These are phyloP conservation scores for Drosophila orena DNA, from an alignment of 1,140 invertebrate genomes.

Conservation along the genomic window DNA sequence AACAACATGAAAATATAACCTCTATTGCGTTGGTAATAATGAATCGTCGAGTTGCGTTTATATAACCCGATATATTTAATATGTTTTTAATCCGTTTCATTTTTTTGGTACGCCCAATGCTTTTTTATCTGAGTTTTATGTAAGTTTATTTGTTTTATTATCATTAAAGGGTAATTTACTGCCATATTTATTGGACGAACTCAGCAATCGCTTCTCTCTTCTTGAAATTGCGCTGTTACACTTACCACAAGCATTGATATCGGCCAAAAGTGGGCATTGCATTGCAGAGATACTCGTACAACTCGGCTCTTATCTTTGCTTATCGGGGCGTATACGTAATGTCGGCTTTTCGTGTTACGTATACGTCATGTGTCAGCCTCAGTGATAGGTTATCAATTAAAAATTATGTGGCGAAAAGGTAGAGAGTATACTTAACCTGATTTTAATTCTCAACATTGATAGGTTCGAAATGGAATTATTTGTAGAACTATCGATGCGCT, in stretches of 20 bases:
- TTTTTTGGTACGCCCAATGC: not conserved
- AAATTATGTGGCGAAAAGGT: slow-evolving; percentile 23
- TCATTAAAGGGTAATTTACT: slow-evolving; percentile 27
- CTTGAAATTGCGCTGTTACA: slow-evolving; percentile 39
- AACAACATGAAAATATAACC: too few species aligned
- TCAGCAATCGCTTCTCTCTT: slow-evolving; percentile 2
- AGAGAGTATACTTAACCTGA: slow-evolving; percentile 39
- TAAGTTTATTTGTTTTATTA: slow-evolving; percentile 13
- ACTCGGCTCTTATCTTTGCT: slow-evolving; percentile 25
- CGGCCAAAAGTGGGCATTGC: slow-evolving; percentile 15
- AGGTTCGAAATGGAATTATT: slow-evolving; percentile 4
- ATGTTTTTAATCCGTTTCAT: not conserved
- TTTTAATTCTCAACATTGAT: slow-evolving; percentile 7
- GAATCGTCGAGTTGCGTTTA: too few species aligned
- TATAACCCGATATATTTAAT: not conserved
- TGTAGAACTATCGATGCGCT: slow-evolving; percentile 5
- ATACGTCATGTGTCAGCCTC: slow-evolving; percentile 56
- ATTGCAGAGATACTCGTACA: slow-evolving; percentile 27
- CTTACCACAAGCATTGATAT: slow-evolving; percentile 27
- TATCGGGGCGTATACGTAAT: slow-evolving; percentile 75
- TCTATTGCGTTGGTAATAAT: too few species aligned
- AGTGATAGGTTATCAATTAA: slow-evolving; percentile 30
- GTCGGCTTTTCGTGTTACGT: slow-evolving; percentile 45
- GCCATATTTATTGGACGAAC: slow-evolving; percentile 11
- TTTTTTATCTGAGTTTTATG: not conserved